phyloP scores from a whole-genome alignment of 2,888 invertebrate species.

The Drosophila lutescens region DNA sequence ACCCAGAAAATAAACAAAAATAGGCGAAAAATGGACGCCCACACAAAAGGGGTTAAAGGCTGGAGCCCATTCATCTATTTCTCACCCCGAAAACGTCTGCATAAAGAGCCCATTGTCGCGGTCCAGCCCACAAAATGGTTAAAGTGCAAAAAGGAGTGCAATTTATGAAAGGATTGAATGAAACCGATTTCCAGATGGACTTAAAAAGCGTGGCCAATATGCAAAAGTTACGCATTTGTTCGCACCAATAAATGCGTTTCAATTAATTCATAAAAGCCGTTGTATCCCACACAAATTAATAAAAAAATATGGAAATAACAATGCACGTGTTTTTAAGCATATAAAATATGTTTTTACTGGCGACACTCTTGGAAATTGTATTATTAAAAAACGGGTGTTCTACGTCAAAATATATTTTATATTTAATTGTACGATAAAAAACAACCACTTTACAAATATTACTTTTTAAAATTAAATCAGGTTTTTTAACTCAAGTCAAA shows the following conservation, averaged over 20 bases:
- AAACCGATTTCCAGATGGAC: conserved; percentile 23
- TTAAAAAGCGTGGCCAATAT: conserved; percentile 14
- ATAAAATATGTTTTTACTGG: neutral
- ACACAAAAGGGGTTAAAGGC: conserved; percentile 40
- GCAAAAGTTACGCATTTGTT: conserved; percentile 9
- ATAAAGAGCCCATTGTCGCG: conserved; percentile 42
- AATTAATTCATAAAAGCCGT: conserved; percentile 27
- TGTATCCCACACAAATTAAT: neutral
- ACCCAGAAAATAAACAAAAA: conserved; percentile 43
- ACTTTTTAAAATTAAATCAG: too few species aligned
- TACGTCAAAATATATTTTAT: too few species aligned
- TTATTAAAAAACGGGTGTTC: neutral
- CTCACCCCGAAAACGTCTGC: conserved; percentile 34
- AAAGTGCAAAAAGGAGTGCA: conserved; percentile 38
- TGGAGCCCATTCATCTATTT: conserved; percentile 51
- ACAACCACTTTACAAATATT: too few species aligned
- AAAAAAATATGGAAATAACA: neutral
- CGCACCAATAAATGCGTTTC: conserved; percentile 14
- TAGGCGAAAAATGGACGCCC: conserved; percentile 44
- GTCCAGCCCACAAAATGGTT: conserved; percentile 44
- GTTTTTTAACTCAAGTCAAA: too few species aligned
- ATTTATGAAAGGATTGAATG: conserved; percentile 23
- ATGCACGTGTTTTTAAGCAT: neutral
- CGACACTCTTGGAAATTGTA: neutral
- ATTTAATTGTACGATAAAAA: too few species aligned